phyloP scores from a whole-genome alignment of 2,797 vertebrate genomes.

The Phylloscopus collybita region DNA sequence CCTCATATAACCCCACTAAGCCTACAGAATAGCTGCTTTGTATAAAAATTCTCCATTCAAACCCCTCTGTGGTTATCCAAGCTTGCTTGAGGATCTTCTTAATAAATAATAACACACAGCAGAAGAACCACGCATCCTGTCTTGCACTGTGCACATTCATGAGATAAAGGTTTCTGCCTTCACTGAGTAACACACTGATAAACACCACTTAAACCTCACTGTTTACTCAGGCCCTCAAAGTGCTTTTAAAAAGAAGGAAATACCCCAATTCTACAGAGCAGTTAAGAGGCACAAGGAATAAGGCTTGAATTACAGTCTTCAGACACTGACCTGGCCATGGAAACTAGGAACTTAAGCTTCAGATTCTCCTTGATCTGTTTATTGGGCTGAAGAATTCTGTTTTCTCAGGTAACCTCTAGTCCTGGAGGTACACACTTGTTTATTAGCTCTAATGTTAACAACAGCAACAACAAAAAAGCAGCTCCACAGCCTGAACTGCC shows the following conservation, averaged over 20 bases:
- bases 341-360: neutral
- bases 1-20: neutral
- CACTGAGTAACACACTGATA: neutral
- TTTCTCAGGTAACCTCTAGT: neutral
- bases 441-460: neutral
- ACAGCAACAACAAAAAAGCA: neutral
- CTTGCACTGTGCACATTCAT: neutral
- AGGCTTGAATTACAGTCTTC: slow-evolving; percentile 27
- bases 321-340: neutral
- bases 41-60: neutral
- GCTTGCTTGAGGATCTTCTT: neutral
- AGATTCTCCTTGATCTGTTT: neutral
- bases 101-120: neutral
- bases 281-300: slow-evolving; percentile 56
- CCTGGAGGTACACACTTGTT: neutral
- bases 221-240: neutral
- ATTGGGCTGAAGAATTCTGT: neutral
- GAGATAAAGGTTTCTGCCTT: neutral
- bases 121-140: neutral
- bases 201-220: neutral
- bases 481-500: neutral
- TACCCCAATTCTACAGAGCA: neutral
- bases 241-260: slow-evolving; percentile 29
- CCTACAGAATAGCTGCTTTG: neutral
- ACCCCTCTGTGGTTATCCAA: neutral